Evolutionary conservation across 2,113 vertebrate species (phyloP).

Genomic region (Scolopax mira): DNA sequence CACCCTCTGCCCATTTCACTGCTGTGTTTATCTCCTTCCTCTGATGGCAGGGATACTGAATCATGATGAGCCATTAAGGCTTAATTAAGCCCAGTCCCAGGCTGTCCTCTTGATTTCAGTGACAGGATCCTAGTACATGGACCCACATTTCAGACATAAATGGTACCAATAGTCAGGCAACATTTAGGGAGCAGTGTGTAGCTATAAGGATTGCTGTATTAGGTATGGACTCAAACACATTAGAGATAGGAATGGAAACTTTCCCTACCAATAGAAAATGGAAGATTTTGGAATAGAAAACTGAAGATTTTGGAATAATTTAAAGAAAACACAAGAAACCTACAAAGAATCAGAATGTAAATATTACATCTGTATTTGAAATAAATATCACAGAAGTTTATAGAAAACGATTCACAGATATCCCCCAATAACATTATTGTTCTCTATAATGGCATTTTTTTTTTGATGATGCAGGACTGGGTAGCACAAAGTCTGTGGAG

Average conservation of each 20-base stretch:
- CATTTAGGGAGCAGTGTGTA: not conserved
- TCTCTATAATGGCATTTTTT: not conserved
- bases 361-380: not conserved
- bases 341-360: not conserved
- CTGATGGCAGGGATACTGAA: not conserved
- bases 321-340: not conserved
- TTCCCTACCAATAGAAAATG: not conserved
- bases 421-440: not conserved
- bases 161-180: not conserved
- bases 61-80: not conserved
- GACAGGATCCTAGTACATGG: not conserved
- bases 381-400: not conserved
- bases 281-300: not conserved
- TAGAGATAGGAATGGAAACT: not conserved
- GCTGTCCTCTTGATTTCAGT: not conserved
- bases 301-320: not conserved
- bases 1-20: not conserved
- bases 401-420: not conserved
- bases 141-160: slow-evolving; percentile 42
- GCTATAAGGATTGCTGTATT: not conserved
- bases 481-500: not conserved
- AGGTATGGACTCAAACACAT: not conserved
- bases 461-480: not conserved
- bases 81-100: not conserved
- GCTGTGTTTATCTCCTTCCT: not conserved